phyloP scores from a whole-genome alignment of 2,113 vertebrate genomes.

The Morone saxatilis region DNA sequence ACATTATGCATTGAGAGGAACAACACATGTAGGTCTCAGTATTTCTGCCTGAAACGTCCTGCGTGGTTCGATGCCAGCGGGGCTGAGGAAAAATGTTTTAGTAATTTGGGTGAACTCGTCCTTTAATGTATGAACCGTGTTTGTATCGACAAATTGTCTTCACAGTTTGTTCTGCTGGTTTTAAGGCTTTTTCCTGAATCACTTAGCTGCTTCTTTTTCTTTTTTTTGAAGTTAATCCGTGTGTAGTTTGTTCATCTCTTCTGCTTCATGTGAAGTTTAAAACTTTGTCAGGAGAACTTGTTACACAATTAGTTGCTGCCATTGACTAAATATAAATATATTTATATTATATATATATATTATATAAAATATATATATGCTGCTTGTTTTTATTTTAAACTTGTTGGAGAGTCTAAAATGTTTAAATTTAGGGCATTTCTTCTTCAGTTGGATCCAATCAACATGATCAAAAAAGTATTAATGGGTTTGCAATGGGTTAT shows the following conservation, averaged over 20 bases:
- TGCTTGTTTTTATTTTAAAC: background rate
- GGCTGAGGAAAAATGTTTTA: too few relatives aligned
- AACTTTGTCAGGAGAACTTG: background rate
- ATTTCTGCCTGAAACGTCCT: too few relatives aligned
- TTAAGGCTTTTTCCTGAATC: background rate
- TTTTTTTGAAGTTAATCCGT: background rate
- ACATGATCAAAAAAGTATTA: background rate
- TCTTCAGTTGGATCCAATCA: background rate
- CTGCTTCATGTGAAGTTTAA: background rate
- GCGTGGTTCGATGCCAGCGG: too few relatives aligned
- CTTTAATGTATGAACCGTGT: background rate
- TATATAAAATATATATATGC: too few relatives aligned
- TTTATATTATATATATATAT: too few relatives aligned
- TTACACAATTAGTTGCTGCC: background rate
- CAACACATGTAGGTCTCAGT: too few relatives aligned
- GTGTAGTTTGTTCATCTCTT: background rate
- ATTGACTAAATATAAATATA: too few relatives aligned
- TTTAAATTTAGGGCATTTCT: constrained; percentile 8
- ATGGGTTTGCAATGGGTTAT: background rate
- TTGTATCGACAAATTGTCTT: background rate
- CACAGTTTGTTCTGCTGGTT: background rate
- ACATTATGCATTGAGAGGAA: too few relatives aligned
- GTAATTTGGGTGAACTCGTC: background rate
- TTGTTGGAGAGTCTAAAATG: background rate
- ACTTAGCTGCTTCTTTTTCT: background rate